Percentiles rank a stretch among this genome's conserved stretches.
These are phyloP conservation scores for Lucilia sericata DNA, from an alignment of 1,140 invertebrate genomes.

Conservation along the genomic window DNA sequence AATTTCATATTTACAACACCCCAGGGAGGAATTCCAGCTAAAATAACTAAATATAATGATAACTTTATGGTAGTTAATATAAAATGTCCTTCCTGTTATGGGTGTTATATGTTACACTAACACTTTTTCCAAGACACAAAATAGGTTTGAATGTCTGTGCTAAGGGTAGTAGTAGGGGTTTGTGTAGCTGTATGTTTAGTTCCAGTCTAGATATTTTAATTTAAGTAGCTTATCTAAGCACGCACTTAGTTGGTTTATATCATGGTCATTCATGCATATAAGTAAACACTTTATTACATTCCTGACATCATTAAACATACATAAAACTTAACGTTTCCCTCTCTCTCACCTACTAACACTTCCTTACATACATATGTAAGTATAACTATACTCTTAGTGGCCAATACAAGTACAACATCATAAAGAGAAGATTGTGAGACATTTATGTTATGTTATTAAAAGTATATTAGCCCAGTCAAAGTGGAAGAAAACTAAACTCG, in stretches of 20 bases:
- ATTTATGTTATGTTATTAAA: not conserved
- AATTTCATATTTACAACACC: conserved; percentile 3
- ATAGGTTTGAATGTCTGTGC: no score
- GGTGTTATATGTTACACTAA: no score
- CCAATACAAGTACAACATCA: not conserved
- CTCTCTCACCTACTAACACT: not conserved
- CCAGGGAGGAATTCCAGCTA: not conserved
- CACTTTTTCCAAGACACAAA: no score
- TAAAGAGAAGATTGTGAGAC: no score
- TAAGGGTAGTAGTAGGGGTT: no score
- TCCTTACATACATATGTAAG: not conserved
- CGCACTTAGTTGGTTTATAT: conserved; percentile 16
- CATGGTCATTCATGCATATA: conserved; percentile 16
- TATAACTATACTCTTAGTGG: not conserved
- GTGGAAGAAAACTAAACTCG: no score
- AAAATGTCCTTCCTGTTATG: no score
- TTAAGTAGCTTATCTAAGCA: conserved; percentile 27
- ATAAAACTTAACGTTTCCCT: not conserved
- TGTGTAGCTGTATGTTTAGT: not conserved
- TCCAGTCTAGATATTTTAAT: conserved; percentile 2
- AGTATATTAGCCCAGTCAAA: no score
- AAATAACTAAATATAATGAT: not conserved
- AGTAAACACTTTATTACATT: conserved; percentile 27
- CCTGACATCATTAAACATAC: not conserved
- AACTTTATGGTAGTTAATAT: not conserved